Base-by-base conservation (phyloP, 92 coral and sea anemone species). In the Hydrozoanthus gracilis region DNA sequence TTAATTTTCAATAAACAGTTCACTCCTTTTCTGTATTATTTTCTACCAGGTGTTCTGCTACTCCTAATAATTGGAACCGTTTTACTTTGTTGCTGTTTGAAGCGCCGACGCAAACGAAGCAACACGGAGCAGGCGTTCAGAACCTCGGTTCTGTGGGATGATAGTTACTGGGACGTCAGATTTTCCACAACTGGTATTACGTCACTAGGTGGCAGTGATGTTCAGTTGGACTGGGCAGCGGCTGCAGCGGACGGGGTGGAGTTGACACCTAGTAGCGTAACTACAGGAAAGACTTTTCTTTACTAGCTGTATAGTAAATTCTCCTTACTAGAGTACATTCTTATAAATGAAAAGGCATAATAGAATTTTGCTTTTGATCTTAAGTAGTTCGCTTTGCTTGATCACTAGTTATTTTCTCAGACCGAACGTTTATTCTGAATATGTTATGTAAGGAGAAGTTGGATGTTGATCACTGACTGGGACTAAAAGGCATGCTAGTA, bases 91-190 rank as follows among this genome's bases (percentile, higher is more conserved):
- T 68, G 76, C 44, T 70, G 62, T 51, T 48, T 77, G 51, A 86
- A 76, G 27, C 58, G 62, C 65, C 83, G 74, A 58, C 18, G 89
- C n/a, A 54, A 48, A 12, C 83, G 77, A 58, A 87, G 51, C 14
- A 35, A n/a, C 47, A 13, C 73, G 55, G 62, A 87, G 67, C 73
- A 49, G 14, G 65, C 89, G 11, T 35, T 79, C 13, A 50, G 73
- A 14, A 86, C 83, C 56, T 74, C 77, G 82, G 78, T 60, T 2
- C 87, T 79, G 0, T 79, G 84, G 84, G 52, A 79, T 14, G 84
- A 79, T 16, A 79, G 84, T 20, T 61, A 79, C 60, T 79, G 84
- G 84, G 84, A 79, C 4, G 84, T 79, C 2, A 79, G 72, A 46
- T 79, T 62, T 44, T 79, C 84, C 3, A 13, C 77, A 12, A 79